These are phyloP conservation scores for Macrophya alboannulata DNA, from an alignment of 2,888 invertebrate species.

Conservation along the genomic window DNA sequence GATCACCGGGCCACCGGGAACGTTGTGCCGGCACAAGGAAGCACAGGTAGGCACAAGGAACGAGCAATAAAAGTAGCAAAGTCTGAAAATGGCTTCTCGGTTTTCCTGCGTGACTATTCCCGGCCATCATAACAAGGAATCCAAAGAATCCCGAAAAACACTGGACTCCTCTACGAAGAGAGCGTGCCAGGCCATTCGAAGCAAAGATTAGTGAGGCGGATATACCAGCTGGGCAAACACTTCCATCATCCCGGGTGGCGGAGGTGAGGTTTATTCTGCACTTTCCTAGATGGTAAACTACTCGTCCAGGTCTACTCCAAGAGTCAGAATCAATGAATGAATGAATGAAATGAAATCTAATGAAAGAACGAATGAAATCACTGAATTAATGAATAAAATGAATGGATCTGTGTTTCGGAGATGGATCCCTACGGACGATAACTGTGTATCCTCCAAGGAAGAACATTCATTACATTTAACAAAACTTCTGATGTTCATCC, in stretches of 20 bases:
- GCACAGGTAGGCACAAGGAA: background rate
- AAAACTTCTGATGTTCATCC: background rate
- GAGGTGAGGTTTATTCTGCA: slow-evolving; percentile 19
- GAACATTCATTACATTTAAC: background rate
- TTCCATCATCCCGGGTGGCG: background rate
- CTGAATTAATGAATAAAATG: background rate
- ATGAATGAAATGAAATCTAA: slow-evolving; percentile 5
- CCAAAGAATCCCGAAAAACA: background rate
- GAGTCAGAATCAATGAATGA: background rate
- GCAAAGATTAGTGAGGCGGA: slow-evolving; percentile 25
- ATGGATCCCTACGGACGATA: background rate
- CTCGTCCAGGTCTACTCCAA: background rate
- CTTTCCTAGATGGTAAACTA: slow-evolving; percentile 7
- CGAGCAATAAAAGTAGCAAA: slow-evolving; percentile 22
- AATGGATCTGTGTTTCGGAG: background rate
- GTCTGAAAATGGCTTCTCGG: background rate
- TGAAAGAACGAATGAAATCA: background rate
- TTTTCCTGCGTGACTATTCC: background rate
- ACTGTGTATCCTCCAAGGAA: background rate
- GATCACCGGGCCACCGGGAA: background rate
- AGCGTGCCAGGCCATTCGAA: slow-evolving; percentile 29
- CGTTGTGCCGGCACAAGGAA: background rate
- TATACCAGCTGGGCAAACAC: slow-evolving; percentile 35
- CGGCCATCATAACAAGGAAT: background rate
- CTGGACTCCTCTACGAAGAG: background rate